These are phyloP conservation scores for Petrophora chlorosata DNA, from an alignment of 2,888 invertebrate genomes.

Conservation along the genomic window DNA sequence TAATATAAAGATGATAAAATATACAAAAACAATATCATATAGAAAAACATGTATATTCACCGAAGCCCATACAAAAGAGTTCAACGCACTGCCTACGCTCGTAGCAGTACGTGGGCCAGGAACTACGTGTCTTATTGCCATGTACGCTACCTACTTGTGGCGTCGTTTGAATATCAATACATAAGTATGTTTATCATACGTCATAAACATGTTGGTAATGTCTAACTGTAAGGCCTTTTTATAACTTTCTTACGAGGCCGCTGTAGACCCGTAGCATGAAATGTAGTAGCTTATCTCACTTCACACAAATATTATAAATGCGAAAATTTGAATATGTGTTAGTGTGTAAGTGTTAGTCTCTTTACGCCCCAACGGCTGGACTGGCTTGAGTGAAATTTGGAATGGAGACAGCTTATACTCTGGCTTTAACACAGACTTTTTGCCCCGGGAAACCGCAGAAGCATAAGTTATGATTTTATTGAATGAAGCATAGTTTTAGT, in stretches of 20 bases:
- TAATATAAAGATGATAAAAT: no score
- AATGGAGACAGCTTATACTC: no score
- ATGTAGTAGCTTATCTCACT: neutral
- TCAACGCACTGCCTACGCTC: constrained; percentile 60
- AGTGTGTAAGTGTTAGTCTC: no score
- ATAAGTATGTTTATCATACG: neutral
- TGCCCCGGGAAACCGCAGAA: no score
- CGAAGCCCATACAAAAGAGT: constrained; percentile 63
- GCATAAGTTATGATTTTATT: no score
- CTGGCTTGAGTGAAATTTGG: no score
- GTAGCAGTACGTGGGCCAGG: constrained; percentile 36
- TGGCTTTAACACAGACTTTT: no score
- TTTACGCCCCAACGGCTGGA: no score
- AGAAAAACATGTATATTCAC: constrained; percentile 7
- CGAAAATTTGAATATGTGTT: no score
- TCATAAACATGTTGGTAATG: neutral
- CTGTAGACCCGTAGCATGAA: neutral
- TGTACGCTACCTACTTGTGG: constrained; percentile 14
- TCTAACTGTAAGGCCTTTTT: neutral
- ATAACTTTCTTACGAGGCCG: neutral
- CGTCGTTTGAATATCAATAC: constrained; percentile 18
- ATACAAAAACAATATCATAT: neutral
- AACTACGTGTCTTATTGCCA: constrained; percentile 34
- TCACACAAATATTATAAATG: no score
- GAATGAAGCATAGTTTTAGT: no score